Conservation (phyloP, 2,888 invertebrate genomes). For the Agriotes lineatus region DNA sequence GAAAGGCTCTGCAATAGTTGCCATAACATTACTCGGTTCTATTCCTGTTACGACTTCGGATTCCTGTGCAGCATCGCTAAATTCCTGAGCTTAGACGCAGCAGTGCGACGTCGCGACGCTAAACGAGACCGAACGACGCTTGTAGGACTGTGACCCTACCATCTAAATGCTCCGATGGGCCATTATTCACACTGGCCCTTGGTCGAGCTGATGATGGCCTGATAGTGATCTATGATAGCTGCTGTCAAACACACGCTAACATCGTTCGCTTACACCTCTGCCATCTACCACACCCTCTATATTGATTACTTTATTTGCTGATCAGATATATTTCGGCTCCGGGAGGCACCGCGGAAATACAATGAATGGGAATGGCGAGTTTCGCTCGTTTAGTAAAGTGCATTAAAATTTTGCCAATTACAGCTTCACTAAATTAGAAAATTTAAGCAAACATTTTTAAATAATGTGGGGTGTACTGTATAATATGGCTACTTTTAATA, state of each 20-base stretch:
- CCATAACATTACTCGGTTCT: constrained; percentile 28
- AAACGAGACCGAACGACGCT: constrained; percentile 42
- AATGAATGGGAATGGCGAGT: too few species aligned
- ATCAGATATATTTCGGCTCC: constrained; percentile 20
- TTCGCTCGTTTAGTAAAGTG: too few species aligned
- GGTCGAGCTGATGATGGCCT: constrained; percentile 46
- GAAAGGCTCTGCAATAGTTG: constrained; percentile 33
- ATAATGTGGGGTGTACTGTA: too few species aligned
- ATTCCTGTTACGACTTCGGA: constrained; percentile 30
- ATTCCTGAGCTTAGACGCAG: constrained; percentile 31
- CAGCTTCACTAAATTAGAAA: too few species aligned
- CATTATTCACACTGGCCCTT: constrained; percentile 49
- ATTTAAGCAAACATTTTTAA: too few species aligned
- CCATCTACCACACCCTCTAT: constrained; percentile 42
- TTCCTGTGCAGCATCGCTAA: constrained; percentile 32
- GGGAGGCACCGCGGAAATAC: too few species aligned
- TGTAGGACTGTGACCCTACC: constrained; percentile 42
- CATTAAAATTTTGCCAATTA: too few species aligned
- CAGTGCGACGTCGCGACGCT: constrained; percentile 34
- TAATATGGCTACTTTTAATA: too few species aligned
- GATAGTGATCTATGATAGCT: constrained; percentile 47
- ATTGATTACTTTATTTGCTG: constrained; percentile 44
- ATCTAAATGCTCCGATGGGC: constrained; percentile 40
- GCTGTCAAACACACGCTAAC: constrained; percentile 51
- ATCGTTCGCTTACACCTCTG: constrained; percentile 40